Evolutionary conservation across 2,888 invertebrate species (phyloP).

Genomic region (Lochmaea crataegi): DNA sequence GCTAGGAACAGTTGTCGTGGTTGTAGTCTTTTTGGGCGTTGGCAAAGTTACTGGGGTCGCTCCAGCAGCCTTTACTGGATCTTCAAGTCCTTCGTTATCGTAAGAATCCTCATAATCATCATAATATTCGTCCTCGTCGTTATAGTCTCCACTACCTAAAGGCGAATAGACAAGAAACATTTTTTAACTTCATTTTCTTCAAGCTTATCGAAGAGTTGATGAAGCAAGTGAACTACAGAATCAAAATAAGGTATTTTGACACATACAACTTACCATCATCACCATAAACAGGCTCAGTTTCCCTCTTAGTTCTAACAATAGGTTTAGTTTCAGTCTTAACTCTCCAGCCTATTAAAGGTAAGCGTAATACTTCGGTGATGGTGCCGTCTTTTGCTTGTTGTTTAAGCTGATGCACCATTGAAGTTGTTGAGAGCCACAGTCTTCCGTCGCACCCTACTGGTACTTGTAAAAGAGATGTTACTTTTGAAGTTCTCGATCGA

Average conservation of each 20-base stretch:
- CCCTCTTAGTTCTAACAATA: constrained; percentile 53
- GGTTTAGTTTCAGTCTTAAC: constrained; percentile 66
- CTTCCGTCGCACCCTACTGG: constrained; percentile 82
- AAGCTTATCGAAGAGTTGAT: too few species aligned
- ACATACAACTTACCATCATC: constrained; percentile 47
- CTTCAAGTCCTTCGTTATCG: constrained; percentile 53
- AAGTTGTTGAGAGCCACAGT: constrained; percentile 75
- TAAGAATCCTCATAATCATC: constrained; percentile 65
- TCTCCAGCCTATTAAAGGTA: constrained; percentile 80
- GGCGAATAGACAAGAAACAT: not conserved
- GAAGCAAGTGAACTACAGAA: too few species aligned
- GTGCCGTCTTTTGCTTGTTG: constrained; percentile 79
- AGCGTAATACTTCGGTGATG: constrained; percentile 74
- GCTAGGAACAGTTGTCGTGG: constrained; percentile 46
- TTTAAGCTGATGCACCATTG: constrained; percentile 75
- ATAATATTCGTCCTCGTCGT: constrained; percentile 62
- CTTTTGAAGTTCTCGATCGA: constrained; percentile 64
- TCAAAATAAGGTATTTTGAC: not conserved
- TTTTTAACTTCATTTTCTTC: not conserved
- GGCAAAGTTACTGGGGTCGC: constrained; percentile 45
- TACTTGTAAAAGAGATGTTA: constrained; percentile 66
- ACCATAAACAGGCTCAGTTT: constrained; percentile 40
- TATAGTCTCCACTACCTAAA: constrained; percentile 60
- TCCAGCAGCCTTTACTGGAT: constrained; percentile 42
- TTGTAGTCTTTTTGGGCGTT: constrained; percentile 44